phyloP scores from a whole-genome alignment of 2,888 invertebrate genomes.

The Mantis religiosa region DNA sequence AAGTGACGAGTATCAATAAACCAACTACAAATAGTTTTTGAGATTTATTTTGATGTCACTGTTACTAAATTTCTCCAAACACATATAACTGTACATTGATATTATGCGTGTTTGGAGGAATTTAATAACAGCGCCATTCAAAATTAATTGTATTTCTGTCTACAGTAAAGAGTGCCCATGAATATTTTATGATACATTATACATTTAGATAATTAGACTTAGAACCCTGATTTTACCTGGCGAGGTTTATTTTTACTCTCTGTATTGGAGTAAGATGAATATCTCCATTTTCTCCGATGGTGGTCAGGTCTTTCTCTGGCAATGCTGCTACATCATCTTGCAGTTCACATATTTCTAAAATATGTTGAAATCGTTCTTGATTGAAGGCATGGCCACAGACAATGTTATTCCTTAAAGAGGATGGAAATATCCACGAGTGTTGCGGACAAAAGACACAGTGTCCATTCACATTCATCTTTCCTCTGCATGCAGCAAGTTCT shows the following conservation, averaged over 20 bases:
- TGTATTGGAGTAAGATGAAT: not conserved
- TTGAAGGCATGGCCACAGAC: slow-evolving; percentile 2
- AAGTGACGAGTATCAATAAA: too few species aligned
- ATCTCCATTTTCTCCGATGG: not conserved
- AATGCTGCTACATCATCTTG: not conserved
- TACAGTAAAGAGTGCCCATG: too few species aligned
- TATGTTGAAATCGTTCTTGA: slow-evolving; percentile 3
- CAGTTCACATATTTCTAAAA: slow-evolving; percentile 11
- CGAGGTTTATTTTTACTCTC: slow-evolving; percentile 12
- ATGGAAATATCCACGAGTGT: slow-evolving; percentile 19
- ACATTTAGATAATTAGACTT: too few species aligned
- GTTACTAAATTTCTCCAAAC: too few species aligned
- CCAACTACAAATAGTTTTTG: too few species aligned
- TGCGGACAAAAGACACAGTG: slow-evolving; percentile 18
- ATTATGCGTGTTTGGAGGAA: too few species aligned
- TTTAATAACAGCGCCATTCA: too few species aligned
- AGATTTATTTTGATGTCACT: too few species aligned
- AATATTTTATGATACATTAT: too few species aligned
- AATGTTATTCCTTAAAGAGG: slow-evolving; percentile 17
- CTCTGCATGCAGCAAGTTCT: slow-evolving; percentile 16
- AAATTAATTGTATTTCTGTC: too few species aligned
- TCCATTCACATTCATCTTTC: slow-evolving; percentile 18
- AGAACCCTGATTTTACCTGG: slow-evolving; percentile 15
- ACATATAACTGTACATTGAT: too few species aligned
- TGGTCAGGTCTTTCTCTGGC: not conserved